Conservation (phyloP, 2,113 vertebrate species). For the Meriones unguiculatus region DNA sequence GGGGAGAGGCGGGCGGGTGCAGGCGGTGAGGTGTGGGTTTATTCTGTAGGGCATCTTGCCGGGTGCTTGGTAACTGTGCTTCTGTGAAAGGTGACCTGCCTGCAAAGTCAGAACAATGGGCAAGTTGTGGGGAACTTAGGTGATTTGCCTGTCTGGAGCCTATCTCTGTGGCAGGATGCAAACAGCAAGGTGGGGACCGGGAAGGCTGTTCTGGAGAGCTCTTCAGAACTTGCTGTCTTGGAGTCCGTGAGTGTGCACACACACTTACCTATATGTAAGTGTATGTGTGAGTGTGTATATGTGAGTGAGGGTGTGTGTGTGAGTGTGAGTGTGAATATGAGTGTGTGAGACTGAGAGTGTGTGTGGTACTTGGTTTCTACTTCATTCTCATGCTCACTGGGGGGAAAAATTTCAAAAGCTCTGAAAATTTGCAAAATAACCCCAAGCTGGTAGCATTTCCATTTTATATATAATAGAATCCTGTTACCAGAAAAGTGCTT, state of each 20-base stretch:
- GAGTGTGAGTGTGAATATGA: background rate
- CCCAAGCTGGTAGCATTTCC: conserved; percentile 65
- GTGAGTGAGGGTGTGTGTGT: background rate
- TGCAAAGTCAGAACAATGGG: conserved; percentile 68
- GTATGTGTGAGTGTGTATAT: background rate
- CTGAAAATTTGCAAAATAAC: conserved; percentile 60
- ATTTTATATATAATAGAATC: conserved; percentile 58
- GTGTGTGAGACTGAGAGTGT: too few species aligned
- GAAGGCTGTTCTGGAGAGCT: background rate
- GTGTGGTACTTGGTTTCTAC: conserved; percentile 13
- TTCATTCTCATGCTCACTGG: conserved; percentile 33
- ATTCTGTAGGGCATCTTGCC: conserved; percentile 24
- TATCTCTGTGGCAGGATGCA: conserved; percentile 5
- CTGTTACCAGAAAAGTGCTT: conserved; percentile 49
- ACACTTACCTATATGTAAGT: fast-evolving
- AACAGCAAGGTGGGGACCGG: background rate
- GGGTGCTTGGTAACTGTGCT: conserved; percentile 55
- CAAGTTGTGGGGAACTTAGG: conserved; percentile 2
- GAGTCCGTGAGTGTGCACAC: background rate
- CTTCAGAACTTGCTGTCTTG: background rate
- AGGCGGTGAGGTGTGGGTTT: background rate
- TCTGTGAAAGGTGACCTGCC: conserved; percentile 51
- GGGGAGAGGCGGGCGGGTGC: conserved; percentile 49
- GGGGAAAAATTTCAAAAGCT: conserved; percentile 36
- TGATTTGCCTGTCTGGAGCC: conserved; percentile 56